Conservation (phyloP, 2,797 vertebrate species). For the Coracias cyanogaster region DNA sequence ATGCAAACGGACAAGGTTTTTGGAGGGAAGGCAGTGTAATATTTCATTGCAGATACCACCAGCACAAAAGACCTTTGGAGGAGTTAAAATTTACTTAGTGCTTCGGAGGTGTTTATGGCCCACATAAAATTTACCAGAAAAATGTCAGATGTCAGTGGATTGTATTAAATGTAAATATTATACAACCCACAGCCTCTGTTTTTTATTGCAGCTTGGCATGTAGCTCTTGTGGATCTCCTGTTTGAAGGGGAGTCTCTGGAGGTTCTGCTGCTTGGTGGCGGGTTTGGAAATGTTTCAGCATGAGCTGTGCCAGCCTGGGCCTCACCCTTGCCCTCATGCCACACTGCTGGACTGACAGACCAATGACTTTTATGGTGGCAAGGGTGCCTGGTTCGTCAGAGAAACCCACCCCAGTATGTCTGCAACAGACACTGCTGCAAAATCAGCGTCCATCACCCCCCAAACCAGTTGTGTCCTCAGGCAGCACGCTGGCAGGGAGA, state of each 20-base stretch:
- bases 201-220: slow-evolving; percentile 31
- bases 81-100: slow-evolving; percentile 69
- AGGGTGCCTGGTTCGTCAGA: neutral
- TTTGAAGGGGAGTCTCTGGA: slow-evolving; percentile 50
- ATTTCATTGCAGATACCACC: slow-evolving; percentile 5
- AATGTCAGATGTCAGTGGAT: slow-evolving; percentile 69
- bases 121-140: slow-evolving; percentile 67
- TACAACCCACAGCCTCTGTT: neutral
- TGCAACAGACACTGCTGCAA: accelerated
- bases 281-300: neutral
- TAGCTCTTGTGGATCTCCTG: neutral
- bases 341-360: accelerated
- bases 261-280: neutral
- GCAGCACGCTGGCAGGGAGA: neutral
- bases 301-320: neutral
- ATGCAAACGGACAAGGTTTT: neutral
- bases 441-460: accelerated
- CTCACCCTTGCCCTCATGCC: accelerated
- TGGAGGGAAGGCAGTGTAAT: neutral
- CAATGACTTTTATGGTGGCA: accelerated
- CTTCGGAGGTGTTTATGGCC: slow-evolving; percentile 60
- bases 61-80: neutral
- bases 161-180: slow-evolving; percentile 75
- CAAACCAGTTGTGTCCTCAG: neutral
- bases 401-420: accelerated